Percentiles rank a stretch among this genome's conserved stretches.
These are phyloP conservation scores for Stictonetta naevosa DNA, from an alignment of 2,113 vertebrate genomes.

Conservation along the genomic window DNA sequence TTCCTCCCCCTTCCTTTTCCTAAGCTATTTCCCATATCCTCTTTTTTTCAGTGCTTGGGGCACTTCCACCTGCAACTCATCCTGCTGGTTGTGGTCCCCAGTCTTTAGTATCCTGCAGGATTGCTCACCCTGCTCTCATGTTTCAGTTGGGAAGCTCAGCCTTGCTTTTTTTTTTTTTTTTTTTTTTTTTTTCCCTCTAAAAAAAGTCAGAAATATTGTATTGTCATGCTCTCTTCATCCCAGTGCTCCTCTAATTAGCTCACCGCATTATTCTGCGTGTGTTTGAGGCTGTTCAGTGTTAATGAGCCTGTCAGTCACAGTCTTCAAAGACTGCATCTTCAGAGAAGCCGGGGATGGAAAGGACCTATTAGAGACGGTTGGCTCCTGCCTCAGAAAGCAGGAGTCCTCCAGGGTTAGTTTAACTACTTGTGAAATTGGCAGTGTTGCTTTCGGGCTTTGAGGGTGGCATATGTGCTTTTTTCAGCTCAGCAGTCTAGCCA, in stretches of 20 bases:
- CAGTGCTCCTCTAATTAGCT: constrained; percentile 15
- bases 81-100: fast-evolving
- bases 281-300: constrained; percentile 17
- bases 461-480: background rate
- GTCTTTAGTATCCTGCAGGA: background rate
- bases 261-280: background rate
- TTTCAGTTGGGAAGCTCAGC: background rate
- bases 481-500: background rate
- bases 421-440: background rate
- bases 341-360: background rate
- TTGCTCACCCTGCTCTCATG: background rate
- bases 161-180: background rate
- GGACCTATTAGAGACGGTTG: background rate
- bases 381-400: background rate
- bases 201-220: constrained; percentile 32
- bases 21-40: background rate
- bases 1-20: background rate
- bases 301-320: constrained; percentile 57
- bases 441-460: background rate
- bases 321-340: constrained; percentile 37
- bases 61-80: fast-evolving
- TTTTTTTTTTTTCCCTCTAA: background rate
- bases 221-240: constrained; percentile 39
- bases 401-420: constrained; percentile 11
- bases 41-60: background rate